Conservation (phyloP, 2,797 vertebrate species). For the Takifugu rubripes region DNA sequence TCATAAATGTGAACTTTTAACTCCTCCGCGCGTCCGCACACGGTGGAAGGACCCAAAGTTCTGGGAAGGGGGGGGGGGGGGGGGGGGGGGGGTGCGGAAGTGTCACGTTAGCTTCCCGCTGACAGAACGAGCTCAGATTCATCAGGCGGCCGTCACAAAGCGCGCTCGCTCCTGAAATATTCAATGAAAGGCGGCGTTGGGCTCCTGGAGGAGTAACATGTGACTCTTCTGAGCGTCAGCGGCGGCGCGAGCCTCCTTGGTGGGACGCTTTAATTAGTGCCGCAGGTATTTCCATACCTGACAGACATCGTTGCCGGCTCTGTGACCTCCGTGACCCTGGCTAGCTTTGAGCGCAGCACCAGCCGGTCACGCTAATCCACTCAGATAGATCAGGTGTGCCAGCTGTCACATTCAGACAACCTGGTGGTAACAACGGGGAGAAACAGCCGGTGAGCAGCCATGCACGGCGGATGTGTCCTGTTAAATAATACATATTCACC, state of each 20-base stretch:
- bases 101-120: no score
- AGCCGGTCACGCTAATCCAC: constrained; percentile 65
- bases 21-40: no score
- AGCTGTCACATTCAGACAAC: constrained; percentile 52
- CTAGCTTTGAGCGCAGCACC: constrained; percentile 60
- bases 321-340: constrained; percentile 36
- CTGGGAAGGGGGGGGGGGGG: no score
- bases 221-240: no score
- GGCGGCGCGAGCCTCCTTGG: neutral
- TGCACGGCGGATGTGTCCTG: constrained; percentile 67
- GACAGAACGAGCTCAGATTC: no score
- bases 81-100: no score
- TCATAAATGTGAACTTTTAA: no score
- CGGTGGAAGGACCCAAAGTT: no score
- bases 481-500: constrained; percentile 72
- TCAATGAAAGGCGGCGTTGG: neutral
- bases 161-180: neutral
- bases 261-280: neutral
- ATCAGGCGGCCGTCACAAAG: neutral
- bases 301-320: constrained; percentile 22
- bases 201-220: no score
- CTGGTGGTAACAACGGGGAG: constrained; percentile 45
- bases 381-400: constrained; percentile 74
- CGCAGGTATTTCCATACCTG: constrained; percentile 42
- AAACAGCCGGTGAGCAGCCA: constrained; percentile 63